Evolutionary conservation across 2,797 vertebrate species (phyloP).

Genomic region (Ciconia nigra): DNA sequence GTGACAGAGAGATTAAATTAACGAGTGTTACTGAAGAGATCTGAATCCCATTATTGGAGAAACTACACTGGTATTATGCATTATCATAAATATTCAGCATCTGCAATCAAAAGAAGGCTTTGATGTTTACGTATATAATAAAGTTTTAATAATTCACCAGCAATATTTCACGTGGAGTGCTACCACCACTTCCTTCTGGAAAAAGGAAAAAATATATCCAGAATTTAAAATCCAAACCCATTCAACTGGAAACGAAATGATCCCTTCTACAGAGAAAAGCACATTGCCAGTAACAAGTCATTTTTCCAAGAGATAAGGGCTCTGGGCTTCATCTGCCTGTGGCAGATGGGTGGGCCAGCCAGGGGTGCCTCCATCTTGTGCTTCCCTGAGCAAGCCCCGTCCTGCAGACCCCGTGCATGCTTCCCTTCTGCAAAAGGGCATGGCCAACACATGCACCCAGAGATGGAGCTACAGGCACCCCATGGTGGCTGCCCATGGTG

Average conservation of each 20-base stretch:
- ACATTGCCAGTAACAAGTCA: fast-evolving
- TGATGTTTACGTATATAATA: conserved; percentile 26
- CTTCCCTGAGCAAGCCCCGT: neutral
- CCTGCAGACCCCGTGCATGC: neutral
- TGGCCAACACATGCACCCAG: fast-evolving
- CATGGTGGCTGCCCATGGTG: fast-evolving
- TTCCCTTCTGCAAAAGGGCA: neutral
- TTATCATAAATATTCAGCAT: conserved; percentile 48
- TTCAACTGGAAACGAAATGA: neutral
- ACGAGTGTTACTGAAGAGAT: neutral
- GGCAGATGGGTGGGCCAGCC: neutral
- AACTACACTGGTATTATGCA: neutral
- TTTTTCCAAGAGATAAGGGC: neutral
- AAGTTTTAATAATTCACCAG: conserved; percentile 49
- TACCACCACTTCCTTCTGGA: neutral
- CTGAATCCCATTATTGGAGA: conserved; percentile 11
- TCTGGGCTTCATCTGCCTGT: fast-evolving
- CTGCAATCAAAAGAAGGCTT: conserved; percentile 32
- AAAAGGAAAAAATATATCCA: neutral
- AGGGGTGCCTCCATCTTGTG: neutral
- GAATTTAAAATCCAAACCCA: neutral
- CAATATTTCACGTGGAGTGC: neutral
- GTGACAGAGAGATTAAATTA: conserved; percentile 40
- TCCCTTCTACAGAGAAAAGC: neutral
- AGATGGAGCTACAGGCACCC: fast-evolving